Evolutionary conservation across 2,888 invertebrate species (phyloP), one percentile per base, ranked within the genome.

Genomic region (Agrochola lota): DNA sequence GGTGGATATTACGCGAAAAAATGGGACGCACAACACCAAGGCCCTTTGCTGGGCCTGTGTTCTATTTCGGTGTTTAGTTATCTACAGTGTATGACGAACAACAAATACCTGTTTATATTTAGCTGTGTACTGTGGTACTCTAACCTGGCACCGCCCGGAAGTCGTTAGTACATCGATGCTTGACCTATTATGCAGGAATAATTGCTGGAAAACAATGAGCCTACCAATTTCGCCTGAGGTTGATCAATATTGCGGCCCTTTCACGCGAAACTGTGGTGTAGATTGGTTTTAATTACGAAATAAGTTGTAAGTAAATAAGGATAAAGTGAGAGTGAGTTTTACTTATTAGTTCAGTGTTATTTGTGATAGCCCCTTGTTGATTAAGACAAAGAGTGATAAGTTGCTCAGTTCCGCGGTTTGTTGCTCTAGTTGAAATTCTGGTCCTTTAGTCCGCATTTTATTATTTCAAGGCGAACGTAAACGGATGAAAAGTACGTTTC

Each of bases 101-200:
- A 77, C 82, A 74, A 62, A 82, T 85, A 83, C 74, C 87, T 82
- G 89, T 90, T 92, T 94, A 94, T 92, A 93, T 93, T 92, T 92
- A 93, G 92, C 86, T 68, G 81, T 81, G 82, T 83, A 77, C 60
- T 80, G 83, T 74, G 83, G 87, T 88, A 90, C 90, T 91, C 91
- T 88, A 92, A 92, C 90, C 91, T 91, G 90, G 90, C 89, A 89
- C 87, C 81, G 90, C 89, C 91, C 92, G 94, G 94, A 95, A 94
- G 93, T 94, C 91, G 91, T 92, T 92, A 90, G 89, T 89, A 84
- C 88, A 91, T 88, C 90, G 91, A 89, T 87, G 92, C 88, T 92
- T 92, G 94, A 93, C 94, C 94, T 91, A 92, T 92, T 91, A 92
- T 89, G 85, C 91, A 88, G 84, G 86, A 92, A 91, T 93, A 93